phyloP scores from a whole-genome alignment of 2,797 vertebrate genomes.

The Zenarchopterus dispar region DNA sequence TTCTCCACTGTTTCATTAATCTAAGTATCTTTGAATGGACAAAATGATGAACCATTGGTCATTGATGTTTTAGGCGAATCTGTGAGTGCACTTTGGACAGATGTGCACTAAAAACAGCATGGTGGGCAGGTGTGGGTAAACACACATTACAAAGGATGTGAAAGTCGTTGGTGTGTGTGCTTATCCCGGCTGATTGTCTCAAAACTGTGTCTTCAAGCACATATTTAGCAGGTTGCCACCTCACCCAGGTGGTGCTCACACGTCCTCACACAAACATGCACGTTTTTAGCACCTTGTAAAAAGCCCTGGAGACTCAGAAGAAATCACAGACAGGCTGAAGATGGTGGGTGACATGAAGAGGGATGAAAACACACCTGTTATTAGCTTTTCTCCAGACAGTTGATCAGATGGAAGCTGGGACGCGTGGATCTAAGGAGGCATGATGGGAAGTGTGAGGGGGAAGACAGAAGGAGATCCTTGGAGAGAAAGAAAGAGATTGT shows the following conservation, averaged over 20 bases:
- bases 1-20: too few relatives aligned
- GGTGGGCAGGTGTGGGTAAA: conserved; percentile 33
- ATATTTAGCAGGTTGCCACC: conserved; percentile 62
- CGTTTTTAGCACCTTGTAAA: conserved; percentile 41
- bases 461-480: conserved; percentile 65
- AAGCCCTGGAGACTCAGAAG: conserved; percentile 41
- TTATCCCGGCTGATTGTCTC: conserved; percentile 25
- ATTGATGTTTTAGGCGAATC: too few relatives aligned
- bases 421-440: conserved; percentile 28
- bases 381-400: conserved; percentile 71
- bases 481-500: conserved; percentile 57
- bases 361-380: conserved; percentile 67
- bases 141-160: conserved; percentile 21
- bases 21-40: too few relatives aligned
- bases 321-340: conserved; percentile 46
- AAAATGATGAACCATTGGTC: too few relatives aligned
- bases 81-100: conserved; percentile 2
- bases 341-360: conserved; percentile 15
- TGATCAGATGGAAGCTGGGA: conserved; percentile 29
- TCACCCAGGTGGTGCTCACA: conserved; percentile 41
- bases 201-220: conserved; percentile 49
- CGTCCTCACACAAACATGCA: conserved; percentile 29
- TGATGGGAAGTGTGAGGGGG: conserved; percentile 15
- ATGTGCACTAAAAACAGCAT: conserved; percentile 1
- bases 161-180: conserved; percentile 6